Percentiles rank a stretch among this genome's conserved stretches.
These are phyloP conservation scores for Sciurus carolinensis DNA, from an alignment of 2,797 vertebrate genomes.

Conservation along the genomic window DNA sequence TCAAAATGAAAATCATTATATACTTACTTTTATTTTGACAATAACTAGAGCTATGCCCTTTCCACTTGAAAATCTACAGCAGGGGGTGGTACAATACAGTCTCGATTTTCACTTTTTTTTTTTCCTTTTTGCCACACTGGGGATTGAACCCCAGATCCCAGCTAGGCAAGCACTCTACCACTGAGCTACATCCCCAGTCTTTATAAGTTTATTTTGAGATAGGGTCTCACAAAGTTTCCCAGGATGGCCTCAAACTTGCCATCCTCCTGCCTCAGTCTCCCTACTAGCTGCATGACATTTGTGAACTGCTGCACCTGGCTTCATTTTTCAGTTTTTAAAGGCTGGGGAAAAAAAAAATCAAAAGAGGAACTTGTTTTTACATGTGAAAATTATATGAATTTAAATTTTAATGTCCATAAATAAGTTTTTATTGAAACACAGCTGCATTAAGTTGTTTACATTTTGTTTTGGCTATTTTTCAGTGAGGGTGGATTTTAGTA, in stretches of 20 bases:
- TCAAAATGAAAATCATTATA: background rate
- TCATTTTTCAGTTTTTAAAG: background rate
- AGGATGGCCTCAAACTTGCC: no score
- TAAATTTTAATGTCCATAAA: background rate
- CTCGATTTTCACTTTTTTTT: background rate
- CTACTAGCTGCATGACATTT: background rate
- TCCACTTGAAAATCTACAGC: background rate
- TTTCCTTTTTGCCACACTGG: background rate
- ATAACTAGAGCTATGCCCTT: background rate
- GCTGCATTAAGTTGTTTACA: background rate
- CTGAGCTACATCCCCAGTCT: background rate
- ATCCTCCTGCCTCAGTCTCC: background rate
- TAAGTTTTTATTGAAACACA: background rate
- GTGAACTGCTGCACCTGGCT: background rate
- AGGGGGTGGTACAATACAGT: background rate
- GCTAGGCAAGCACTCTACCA: background rate
- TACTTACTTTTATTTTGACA: background rate
- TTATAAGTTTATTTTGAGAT: background rate
- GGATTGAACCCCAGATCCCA: background rate
- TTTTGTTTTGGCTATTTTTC: slow-evolving; percentile 12
- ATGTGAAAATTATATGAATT: background rate
- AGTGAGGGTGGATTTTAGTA: background rate
- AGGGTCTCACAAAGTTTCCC: background rate
- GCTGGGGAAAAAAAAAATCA: background rate
- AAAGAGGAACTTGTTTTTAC: background rate